phyloP scores from a whole-genome alignment of 2,888 invertebrate species.

The Melanotus villosus region DNA sequence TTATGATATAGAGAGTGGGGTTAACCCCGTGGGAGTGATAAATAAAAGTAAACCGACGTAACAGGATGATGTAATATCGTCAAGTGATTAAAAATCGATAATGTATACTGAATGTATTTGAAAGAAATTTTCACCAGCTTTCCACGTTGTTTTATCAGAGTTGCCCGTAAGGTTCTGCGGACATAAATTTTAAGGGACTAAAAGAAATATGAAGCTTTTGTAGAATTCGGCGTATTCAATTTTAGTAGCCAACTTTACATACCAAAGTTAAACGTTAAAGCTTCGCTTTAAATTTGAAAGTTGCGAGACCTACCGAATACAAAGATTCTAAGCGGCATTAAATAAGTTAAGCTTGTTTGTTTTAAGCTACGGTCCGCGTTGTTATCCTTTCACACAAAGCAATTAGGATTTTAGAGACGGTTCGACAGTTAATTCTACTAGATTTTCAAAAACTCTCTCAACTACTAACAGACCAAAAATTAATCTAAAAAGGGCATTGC shows the following conservation, averaged over 20 bases:
- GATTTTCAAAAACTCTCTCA: background rate
- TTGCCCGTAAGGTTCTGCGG: too few relatives aligned
- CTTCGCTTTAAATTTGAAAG: background rate
- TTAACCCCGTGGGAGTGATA: slow-evolving; percentile 25
- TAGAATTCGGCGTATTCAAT: background rate
- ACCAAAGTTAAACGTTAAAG: background rate
- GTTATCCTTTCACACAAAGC: slow-evolving; percentile 15
- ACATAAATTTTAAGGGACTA: background rate
- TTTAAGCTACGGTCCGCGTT: slow-evolving; percentile 9
- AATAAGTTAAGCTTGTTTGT: slow-evolving; percentile 15
- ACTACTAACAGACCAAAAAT: background rate
- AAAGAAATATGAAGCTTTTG: background rate
- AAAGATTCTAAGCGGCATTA: slow-evolving; percentile 8
- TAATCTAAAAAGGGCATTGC: slow-evolving; percentile 8
- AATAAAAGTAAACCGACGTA: slow-evolving; percentile 26
- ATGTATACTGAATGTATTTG: slow-evolving; percentile 7
- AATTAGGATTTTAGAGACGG: slow-evolving; percentile 11
- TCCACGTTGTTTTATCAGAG: background rate
- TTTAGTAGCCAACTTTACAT: background rate
- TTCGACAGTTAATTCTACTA: background rate
- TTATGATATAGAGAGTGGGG: slow-evolving; percentile 24
- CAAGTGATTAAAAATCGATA: slow-evolving; percentile 33
- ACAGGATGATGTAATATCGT: slow-evolving; percentile 30
- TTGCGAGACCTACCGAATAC: background rate
- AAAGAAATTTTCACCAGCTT: slow-evolving; percentile 9